Evolutionary conservation across 2,797 vertebrate species (phyloP).

Genomic region (Galagoides demidoff): DNA sequence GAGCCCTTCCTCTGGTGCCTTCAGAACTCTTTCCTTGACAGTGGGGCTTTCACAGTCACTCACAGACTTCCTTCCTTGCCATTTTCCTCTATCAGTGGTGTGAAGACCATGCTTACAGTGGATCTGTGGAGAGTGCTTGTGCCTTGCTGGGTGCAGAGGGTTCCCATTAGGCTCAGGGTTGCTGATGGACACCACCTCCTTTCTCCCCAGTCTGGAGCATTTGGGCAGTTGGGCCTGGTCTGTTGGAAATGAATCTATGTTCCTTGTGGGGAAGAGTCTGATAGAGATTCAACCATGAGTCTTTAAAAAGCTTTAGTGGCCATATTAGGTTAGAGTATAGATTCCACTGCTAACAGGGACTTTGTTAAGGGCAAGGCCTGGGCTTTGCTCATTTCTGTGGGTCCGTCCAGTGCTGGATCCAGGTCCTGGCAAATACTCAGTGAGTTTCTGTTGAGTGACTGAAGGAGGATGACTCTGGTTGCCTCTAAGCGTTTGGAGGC

Average conservation of each 20-base stretch:
- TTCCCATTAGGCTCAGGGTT: neutral
- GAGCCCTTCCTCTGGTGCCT: neutral
- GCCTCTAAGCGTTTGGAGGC: neutral
- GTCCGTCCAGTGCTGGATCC: neutral
- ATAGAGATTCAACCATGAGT: neutral
- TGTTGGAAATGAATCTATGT: neutral
- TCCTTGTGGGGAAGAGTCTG: neutral
- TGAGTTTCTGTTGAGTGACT: neutral
- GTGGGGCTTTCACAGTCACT: neutral
- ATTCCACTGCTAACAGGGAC: neutral
- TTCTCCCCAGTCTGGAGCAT: neutral
- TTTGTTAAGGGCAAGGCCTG: constrained; percentile 30
- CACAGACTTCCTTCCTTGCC: neutral
- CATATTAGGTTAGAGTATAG: neutral
- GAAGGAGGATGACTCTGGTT: neutral
- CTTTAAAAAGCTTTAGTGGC: constrained; percentile 48
- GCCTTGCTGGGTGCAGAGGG: neutral
- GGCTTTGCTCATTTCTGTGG: neutral
- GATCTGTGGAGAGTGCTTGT: neutral
- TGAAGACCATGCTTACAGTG: neutral
- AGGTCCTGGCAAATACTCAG: neutral
- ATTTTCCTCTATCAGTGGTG: neutral
- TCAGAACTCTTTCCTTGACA: neutral
- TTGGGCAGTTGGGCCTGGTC: neutral
- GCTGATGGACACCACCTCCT: neutral